These are phyloP conservation scores for Epizoanthus ramosus DNA, from an alignment of 92 coral and sea anemone genomes.

Conservation along the genomic window DNA sequence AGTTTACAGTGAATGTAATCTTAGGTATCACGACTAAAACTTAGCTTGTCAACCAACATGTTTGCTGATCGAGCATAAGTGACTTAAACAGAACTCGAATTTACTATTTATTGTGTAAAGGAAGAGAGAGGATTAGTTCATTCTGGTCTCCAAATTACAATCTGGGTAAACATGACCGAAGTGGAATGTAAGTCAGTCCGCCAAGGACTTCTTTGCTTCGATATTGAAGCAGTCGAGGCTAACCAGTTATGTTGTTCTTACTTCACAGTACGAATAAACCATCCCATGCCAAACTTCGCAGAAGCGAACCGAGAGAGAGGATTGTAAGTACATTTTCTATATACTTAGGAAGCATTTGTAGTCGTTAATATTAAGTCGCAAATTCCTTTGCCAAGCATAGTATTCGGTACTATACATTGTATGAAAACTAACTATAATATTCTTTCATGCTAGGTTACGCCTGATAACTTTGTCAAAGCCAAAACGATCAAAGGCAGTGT, in stretches of 20 bases:
- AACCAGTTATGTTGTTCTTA: not conserved
- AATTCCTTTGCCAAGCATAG: not conserved
- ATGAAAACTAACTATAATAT: not conserved
- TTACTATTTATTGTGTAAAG: not conserved
- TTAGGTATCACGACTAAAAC: not conserved
- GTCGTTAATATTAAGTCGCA: not conserved
- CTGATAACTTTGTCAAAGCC: constrained; percentile 81
- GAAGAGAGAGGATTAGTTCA: constrained; percentile 5
- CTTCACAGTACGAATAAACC: constrained; percentile 72
- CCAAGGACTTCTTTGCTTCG: not conserved
- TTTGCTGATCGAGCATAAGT: not conserved
- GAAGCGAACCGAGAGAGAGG: constrained; percentile 92
- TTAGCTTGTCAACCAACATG: not conserved
- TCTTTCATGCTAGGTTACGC: constrained; percentile 59
- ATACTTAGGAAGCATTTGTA: constrained; percentile 9
- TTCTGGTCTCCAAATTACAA: not conserved
- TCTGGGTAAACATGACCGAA: constrained; percentile 61
- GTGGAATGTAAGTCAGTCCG: constrained; percentile 69
- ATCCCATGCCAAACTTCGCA: constrained; percentile 84
- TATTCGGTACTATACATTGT: not conserved
- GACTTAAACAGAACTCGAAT: not conserved
- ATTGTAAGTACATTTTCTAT: constrained; percentile 67
- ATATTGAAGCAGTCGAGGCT: not conserved
- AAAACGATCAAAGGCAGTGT: constrained; percentile 76
- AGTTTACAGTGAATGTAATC: not conserved